Base-by-base conservation (phyloP, 2,113 vertebrate genomes). In the Spheniscus mendiculus region DNA sequence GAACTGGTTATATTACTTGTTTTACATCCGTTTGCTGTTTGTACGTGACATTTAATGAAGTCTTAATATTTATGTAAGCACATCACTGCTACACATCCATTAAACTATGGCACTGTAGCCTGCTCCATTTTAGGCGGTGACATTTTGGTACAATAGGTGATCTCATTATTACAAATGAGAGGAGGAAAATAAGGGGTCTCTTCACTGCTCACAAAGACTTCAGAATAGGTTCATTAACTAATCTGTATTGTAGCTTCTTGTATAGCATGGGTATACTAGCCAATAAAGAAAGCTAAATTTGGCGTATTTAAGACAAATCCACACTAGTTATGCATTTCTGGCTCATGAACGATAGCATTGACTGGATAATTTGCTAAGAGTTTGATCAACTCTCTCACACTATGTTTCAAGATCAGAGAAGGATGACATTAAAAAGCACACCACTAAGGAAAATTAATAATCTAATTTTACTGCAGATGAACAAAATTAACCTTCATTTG, bases 401-500 rank as follows among this genome's bases (percentile, higher is more conserved):
- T 52, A 2, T 81, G 26, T 94, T 94, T 97, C 97, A 98, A 98
- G 97, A 97, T 97, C 85, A 73, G 85, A 74, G 89, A 87, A 97
- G 59, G 88, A 94, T 83, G 76, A 89, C 58, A 84, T 66, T 77
- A 83, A 62, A 95, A 96, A 94, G 47, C 56, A 45, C 40, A 87
- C 6, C 67, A 76, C 45, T 29, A 87, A 86, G 87, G 87, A 93
- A 95, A 97, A 97, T 87, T 88, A 86, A 71, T 97, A 97, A 97
- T 98, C 91, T 95, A 95, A 97, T 98, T 95, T 95, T 91, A 85
- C 90, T 83, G 47, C 83, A 91, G 94, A 90, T 89, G 78, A 96
- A 94, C 84, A 98, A 97, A 97, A 98, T 98, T 97, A 98, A 95
- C 97, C 95, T 98, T 98, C 91, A 94, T 98, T 97, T 98, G 96